Evolutionary conservation across 2,888 invertebrate species (phyloP).

Genomic region (Noctua fimbriata): DNA sequence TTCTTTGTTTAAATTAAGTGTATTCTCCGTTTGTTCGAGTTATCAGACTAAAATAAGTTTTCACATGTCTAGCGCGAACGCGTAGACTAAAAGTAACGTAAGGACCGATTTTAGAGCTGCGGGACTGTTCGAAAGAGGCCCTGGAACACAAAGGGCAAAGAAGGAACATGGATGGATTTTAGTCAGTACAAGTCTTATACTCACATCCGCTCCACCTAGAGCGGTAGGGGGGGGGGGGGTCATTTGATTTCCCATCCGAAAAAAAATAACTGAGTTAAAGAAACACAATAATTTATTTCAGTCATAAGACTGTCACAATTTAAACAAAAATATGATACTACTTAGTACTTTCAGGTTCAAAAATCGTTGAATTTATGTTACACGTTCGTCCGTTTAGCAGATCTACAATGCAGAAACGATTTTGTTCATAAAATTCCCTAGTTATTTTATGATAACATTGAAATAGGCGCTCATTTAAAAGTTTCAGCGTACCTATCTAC

Average conservation of each 20-base stretch:
- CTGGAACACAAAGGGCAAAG: too few species aligned
- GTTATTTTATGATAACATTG: not conserved
- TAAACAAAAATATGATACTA: not conserved
- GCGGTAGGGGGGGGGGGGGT: too few species aligned
- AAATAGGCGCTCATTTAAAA: not conserved
- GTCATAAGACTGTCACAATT: too few species aligned
- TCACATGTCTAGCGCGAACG: not conserved
- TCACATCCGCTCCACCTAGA: too few species aligned
- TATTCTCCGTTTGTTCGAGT: not conserved
- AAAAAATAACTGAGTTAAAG: too few species aligned
- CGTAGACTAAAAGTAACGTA: not conserved
- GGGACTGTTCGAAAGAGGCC: too few species aligned
- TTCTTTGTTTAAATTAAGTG: slow-evolving; percentile 8
- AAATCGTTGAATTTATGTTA: not conserved
- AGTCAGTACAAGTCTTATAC: too few species aligned
- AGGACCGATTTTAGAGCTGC: too few species aligned
- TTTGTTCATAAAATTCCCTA: not conserved
- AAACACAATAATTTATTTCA: too few species aligned
- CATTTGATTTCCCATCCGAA: too few species aligned
- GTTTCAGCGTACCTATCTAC: not conserved
- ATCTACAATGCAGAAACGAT: not conserved
- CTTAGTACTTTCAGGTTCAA: not conserved
- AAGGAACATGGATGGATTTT: too few species aligned
- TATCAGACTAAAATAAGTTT: not conserved
- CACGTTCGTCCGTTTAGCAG: not conserved